Evolutionary conservation across 2,888 invertebrate species (phyloP), one percentile per base, ranked within the genome.

Genomic region (Sesia apiformis): DNA sequence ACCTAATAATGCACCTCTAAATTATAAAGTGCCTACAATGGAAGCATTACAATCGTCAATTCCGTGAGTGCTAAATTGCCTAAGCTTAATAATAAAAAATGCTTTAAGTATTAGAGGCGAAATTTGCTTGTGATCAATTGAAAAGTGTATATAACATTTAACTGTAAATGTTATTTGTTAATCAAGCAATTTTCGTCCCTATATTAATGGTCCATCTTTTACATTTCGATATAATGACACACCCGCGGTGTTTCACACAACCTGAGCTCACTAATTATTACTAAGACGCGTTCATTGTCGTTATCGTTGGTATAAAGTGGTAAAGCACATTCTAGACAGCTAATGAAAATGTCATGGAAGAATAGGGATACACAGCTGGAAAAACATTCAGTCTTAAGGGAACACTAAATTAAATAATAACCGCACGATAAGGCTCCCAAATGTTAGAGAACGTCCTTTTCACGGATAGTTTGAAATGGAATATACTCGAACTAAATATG

Each of bases 21-120:
- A 67, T 69, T 71, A 72, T 53, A 62, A 61, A 63, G 62, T 63
- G 58, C 58, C 67, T 67, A 68, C 58, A 61, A 72, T 84, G 88
- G 87, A 88, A 88, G 87, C 87, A 84, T 86, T 69, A 79, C 78
- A 78, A 76, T 75, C 68, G 71, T 86, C 87, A 89, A 88, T 88
- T 89, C 88, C 88, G 70, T 84, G 78, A 86, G 87, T 87, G 86
- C 86, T 78, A 82, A 72, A 66, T 67, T 66, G 80, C 70, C 80
- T 84, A 84, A 79, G 76, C 78, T 80, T 79, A 82, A 63, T 58
- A 70, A 72, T 73, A 74, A 74, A 75, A 76, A 76, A 66, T 79
- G 73, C 64, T 67, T 23, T 72, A 68, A 62, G 65, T 65, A 42
- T 62, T 69, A 73, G 65, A 73, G 69, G 61, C 67, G 64, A 68